These are phyloP conservation scores for Euura saliciscinereae DNA, from an alignment of 1,140 invertebrate species.

Conservation along the genomic window DNA sequence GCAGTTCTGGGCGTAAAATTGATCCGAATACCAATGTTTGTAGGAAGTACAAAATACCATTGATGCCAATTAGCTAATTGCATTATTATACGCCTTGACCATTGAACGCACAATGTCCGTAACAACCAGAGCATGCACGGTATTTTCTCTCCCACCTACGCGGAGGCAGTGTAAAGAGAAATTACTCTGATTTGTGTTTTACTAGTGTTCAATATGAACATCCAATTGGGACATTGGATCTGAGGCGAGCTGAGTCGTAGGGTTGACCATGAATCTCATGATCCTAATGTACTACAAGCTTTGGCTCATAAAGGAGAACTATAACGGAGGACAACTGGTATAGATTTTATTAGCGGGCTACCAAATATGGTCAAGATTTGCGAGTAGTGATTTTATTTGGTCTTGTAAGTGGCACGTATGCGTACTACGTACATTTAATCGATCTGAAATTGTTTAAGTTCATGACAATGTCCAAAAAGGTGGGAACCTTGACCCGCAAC, in stretches of 20 bases:
- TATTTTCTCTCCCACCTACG: conserved; percentile 29
- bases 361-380: conserved; percentile 8
- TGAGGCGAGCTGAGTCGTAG: background rate
- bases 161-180: conserved; percentile 12
- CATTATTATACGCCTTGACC: background rate
- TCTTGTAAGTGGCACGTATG: too few relatives aligned
- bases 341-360: background rate
- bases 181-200: conserved; percentile 13
- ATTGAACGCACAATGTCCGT: conserved; percentile 26
- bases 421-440: background rate
- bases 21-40: background rate
- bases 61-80: background rate
- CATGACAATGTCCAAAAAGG: background rate
- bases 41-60: background rate
- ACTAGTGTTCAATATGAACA: too few relatives aligned
- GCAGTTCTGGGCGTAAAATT: background rate
- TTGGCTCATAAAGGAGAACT: background rate
- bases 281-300: background rate
- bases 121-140: conserved; percentile 41
- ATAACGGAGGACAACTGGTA: background rate
- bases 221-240: too few relatives aligned
- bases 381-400: background rate
- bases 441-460: background rate
- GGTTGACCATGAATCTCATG: background rate
- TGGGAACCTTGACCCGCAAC: too few relatives aligned